Conservation (phyloP, 2,113 vertebrate genomes). For the Nycticebus coucang region DNA sequence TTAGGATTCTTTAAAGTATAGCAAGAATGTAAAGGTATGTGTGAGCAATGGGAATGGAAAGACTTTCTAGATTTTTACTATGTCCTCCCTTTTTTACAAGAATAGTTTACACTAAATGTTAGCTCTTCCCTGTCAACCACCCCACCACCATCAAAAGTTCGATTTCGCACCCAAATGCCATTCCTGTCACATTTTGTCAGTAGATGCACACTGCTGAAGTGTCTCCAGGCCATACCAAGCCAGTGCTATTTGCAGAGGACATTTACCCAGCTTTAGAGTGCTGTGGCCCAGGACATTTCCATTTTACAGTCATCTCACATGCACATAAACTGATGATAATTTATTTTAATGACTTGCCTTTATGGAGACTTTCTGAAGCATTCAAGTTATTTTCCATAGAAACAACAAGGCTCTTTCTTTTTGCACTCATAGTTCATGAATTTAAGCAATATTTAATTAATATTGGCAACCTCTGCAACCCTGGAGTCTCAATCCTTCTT, state of each 20-base stretch:
- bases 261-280: neutral
- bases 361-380: neutral
- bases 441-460: neutral
- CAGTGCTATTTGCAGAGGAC: constrained; percentile 42
- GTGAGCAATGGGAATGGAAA: accelerated
- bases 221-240: neutral
- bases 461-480: accelerated
- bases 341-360: neutral
- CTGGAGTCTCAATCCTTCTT: neutral
- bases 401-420: neutral
- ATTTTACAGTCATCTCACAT: neutral
- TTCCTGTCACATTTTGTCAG: constrained; percentile 53
- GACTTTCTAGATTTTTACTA: neutral
- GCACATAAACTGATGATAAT: neutral
- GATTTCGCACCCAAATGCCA: constrained; percentile 63
- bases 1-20: neutral
- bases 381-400: neutral
- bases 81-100: neutral
- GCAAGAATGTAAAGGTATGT: neutral
- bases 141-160: neutral
- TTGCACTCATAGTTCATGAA: neutral
- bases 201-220: neutral
- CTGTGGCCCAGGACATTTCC: neutral
- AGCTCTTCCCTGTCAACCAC: neutral
- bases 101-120: constrained; percentile 22